Conservation (phyloP, 2,113 vertebrate genomes). For the Odobenus rosmarus region DNA sequence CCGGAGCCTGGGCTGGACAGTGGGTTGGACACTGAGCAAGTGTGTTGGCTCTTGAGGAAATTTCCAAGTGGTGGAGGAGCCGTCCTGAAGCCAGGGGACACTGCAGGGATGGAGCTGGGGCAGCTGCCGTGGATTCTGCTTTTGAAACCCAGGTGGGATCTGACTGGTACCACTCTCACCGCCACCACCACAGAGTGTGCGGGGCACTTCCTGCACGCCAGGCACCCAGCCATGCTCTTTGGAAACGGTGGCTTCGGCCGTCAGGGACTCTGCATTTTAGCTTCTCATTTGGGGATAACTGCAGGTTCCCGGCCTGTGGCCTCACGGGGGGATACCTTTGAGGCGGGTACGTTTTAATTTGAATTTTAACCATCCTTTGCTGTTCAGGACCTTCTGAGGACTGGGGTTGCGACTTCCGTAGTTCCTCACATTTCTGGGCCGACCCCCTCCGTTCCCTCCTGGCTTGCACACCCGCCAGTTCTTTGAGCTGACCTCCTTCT, state of each 20-base stretch:
- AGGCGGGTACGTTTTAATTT: too few species aligned
- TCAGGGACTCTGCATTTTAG: too few species aligned
- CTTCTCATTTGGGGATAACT: neutral
- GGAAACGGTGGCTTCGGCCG: neutral
- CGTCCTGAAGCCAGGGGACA: fast-evolving
- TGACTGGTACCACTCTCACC: fast-evolving
- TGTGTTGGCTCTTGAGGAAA: neutral
- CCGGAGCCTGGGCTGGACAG: neutral
- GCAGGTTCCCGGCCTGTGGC: neutral
- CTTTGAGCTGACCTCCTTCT: neutral
- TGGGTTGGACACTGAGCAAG: neutral
- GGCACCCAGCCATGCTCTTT: neutral
- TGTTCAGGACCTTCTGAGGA: neutral
- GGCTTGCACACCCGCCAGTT: neutral
- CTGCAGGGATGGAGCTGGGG: fast-evolving
- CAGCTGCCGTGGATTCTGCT: neutral
- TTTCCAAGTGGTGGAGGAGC: neutral
- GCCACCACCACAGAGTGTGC: fast-evolving
- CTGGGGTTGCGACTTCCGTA: neutral
- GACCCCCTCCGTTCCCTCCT: neutral
- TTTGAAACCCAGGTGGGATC: neutral
- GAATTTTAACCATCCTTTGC: neutral
- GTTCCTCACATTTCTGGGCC: neutral
- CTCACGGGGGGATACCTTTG: fast-evolving
- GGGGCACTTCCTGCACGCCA: fast-evolving